A percentile compares a stretch with the other conserved stretches of the same genome.
phyloP scores from a whole-genome alignment of 35 echinoderm and acorn worm genomes.

The Eucidaris tribuloides region DNA sequence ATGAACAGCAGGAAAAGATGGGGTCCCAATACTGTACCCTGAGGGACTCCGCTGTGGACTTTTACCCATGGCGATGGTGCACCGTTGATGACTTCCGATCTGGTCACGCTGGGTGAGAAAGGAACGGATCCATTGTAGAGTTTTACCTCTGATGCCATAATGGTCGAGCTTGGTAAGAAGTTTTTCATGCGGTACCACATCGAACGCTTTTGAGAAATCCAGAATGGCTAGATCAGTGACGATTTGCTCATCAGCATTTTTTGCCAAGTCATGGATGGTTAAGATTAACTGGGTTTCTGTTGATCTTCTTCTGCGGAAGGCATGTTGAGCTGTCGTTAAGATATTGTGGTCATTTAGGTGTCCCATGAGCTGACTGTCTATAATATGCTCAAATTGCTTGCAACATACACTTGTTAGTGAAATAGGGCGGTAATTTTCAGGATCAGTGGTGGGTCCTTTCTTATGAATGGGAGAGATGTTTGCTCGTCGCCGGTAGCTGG shows the following conservation, averaged over 20 bases:
- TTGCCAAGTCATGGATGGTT: slow-evolving; percentile 33
- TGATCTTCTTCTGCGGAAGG: slow-evolving; percentile 28
- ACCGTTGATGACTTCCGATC: too few relatives aligned
- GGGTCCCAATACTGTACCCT: too few relatives aligned
- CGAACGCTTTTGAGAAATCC: too few relatives aligned
- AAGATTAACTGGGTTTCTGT: slow-evolving; percentile 27
- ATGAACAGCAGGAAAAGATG: too few relatives aligned
- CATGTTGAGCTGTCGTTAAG: slow-evolving; percentile 24
- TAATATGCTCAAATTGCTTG: slow-evolving; percentile 50
- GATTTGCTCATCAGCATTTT: slow-evolving; percentile 9
- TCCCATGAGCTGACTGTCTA: slow-evolving; percentile 39
- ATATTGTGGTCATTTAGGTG: slow-evolving; percentile 21
- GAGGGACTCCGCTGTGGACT: too few relatives aligned
- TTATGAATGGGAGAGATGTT: slow-evolving; percentile 33
- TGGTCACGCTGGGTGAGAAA: too few relatives aligned
- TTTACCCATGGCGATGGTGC: too few relatives aligned
- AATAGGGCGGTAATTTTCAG: slow-evolving; percentile 39
- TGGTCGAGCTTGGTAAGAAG: too few relatives aligned
- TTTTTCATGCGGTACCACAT: too few relatives aligned
- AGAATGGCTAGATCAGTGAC: too few relatives aligned
- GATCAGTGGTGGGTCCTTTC: not conserved
- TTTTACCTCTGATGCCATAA: too few relatives aligned
- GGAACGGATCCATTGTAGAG: too few relatives aligned
- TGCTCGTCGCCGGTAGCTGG: slow-evolving; percentile 36
- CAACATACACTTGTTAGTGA: slow-evolving; percentile 45